Conservation (phyloP, 2,888 invertebrate genomes). For the Mythimna lalbum region DNA sequence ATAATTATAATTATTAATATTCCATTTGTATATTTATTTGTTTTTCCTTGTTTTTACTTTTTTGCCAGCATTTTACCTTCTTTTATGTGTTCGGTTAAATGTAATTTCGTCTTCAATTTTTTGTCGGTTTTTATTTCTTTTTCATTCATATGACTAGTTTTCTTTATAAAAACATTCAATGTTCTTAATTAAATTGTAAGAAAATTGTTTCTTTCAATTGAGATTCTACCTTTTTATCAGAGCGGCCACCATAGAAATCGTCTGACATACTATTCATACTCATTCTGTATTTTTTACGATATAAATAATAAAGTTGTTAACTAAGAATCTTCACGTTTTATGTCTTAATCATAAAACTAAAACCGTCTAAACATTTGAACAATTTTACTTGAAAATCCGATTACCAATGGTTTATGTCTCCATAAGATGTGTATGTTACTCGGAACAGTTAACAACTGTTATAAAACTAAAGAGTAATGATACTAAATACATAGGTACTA, state of each 20-base stretch:
- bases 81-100: neutral
- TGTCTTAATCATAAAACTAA: constrained; percentile 56
- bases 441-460: constrained; percentile 9
- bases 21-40: no score
- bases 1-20: no score
- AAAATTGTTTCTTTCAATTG: no score
- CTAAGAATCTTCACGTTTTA: constrained; percentile 49
- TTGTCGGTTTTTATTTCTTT: neutral
- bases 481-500: constrained; percentile 4
- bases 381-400: constrained; percentile 47
- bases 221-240: neutral
- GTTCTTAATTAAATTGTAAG: no score
- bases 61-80: no score
- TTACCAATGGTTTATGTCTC: constrained; percentile 44
- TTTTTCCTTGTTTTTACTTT: no score
- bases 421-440: constrained; percentile 31
- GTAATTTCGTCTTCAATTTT: neutral
- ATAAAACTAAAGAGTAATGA: constrained; percentile 30
- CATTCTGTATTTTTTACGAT: constrained; percentile 37
- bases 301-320: constrained; percentile 53
- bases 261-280: neutral
- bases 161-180: no score
- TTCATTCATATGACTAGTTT: no score
- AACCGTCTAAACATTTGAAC: constrained; percentile 49
- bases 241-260: neutral